Conservation (phyloP, 2,888 invertebrate genomes). For the Nesidiocoris tenuis region DNA sequence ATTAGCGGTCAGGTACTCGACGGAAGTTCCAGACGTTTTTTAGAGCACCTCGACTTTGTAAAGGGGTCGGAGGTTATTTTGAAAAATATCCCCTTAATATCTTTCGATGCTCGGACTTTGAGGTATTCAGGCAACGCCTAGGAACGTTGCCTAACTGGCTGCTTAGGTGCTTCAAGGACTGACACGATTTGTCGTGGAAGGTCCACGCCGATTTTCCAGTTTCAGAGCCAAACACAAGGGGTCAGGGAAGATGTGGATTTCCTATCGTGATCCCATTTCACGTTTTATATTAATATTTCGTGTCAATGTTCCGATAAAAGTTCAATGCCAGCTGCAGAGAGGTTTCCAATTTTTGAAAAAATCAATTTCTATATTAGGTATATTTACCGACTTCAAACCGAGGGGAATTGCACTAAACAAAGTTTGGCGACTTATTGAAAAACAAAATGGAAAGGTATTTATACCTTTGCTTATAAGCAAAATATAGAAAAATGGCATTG, state of each 20-base stretch:
- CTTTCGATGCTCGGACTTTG: not conserved
- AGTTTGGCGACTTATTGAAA: too few species aligned
- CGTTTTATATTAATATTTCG: not conserved
- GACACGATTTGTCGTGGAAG: not conserved
- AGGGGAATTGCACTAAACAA: too few species aligned
- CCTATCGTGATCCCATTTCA: not conserved
- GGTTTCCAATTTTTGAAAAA: too few species aligned
- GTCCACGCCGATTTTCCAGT: not conserved
- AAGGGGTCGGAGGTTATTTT: not conserved
- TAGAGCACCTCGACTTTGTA: not conserved
- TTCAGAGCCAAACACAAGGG: not conserved
- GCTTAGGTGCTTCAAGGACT: not conserved
- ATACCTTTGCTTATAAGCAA: too few species aligned
- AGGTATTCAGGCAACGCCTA: not conserved
- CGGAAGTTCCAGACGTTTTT: not conserved
- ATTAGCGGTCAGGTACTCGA: not conserved
- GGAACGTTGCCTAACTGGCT: not conserved
- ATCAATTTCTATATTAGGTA: too few species aligned
- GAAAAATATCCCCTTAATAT: not conserved
- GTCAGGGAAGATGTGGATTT: not conserved
- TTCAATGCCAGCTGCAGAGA: too few species aligned
- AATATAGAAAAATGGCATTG: too few species aligned
- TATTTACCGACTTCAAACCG: too few species aligned
- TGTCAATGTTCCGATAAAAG: not conserved
- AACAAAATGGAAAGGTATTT: too few species aligned